phyloP scores from a whole-genome alignment of 2,797 vertebrate species.

The Rachycentron canadum region DNA sequence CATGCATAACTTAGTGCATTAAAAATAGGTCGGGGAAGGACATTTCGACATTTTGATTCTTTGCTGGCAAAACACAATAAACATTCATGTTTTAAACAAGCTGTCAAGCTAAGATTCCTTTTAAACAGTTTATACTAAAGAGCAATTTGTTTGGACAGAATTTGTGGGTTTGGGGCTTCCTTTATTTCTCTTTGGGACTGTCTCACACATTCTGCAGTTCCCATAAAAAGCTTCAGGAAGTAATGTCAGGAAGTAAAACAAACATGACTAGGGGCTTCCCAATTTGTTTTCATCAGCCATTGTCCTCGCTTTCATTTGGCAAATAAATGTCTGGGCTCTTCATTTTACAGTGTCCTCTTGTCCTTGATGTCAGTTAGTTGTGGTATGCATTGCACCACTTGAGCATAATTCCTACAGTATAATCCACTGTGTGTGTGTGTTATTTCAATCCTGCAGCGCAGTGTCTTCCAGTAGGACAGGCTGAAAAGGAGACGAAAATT shows the following conservation, averaged over 20 bases:
- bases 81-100: conserved; percentile 5
- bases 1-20: background rate
- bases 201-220: background rate
- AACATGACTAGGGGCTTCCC: background rate
- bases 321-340: conserved; percentile 3
- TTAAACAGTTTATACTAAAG: background rate
- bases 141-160: background rate
- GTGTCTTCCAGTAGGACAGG: conserved; percentile 10
- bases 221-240: background rate
- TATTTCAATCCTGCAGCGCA: conserved; percentile 1
- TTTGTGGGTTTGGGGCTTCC: background rate
- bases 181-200: background rate
- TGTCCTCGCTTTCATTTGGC: conserved; percentile 1
- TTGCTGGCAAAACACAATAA: background rate
- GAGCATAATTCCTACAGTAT: conserved; percentile 20
- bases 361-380: conserved; percentile 33
- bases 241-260: background rate
- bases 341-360: conserved; percentile 27
- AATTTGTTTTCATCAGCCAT: conserved; percentile 1
- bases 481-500: conserved; percentile 20
- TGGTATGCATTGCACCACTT: conserved; percentile 25
- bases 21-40: background rate
- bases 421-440: conserved; percentile 2
- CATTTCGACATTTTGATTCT: background rate
- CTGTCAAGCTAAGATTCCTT: background rate